Evolutionary conservation across 2,888 invertebrate genomes (phyloP), one percentile per base, ranked within the genome.

Genomic region (Oegoconia quadripuncta): DNA sequence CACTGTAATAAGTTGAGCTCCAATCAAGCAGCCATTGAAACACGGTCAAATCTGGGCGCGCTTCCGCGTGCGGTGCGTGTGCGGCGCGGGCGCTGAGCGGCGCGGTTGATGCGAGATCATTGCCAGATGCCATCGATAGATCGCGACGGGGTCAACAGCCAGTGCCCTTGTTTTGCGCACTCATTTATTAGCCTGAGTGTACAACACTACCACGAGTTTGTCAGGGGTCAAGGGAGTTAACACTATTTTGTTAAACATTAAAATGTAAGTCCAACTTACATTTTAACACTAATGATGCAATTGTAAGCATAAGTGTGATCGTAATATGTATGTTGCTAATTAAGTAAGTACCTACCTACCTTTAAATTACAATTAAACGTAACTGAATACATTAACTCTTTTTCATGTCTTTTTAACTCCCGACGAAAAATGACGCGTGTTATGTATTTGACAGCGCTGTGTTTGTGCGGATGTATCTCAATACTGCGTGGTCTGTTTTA

Each of bases 81-180:
- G 44, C 46, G 43, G 63, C 69, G 70, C 65, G 60, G 56, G 66
- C 71, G 74, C 65, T 74, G 77, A 71, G 66, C 66, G n/a, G n/a
- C n/a, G n/a, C n/a, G n/a, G n/a, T n/a, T n/a, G 64, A 59, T 57
- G 69, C 64, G 70, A 72, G 84, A 83, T 83, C 78, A 83, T 82
- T 80, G 81, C 84, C 86, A 86, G 83, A 84, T 84, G 83, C 73
- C 71, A 13, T 58, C 72, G 69, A 80, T 81, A 79, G 82, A 82
- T 74, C 71, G 74, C 77, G 72, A 72, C 81, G 83, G 83, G 84
- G 84, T 84, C 84, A 84, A 84, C 79, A 86, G 81, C 83, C 83
- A 83, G 64, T 82, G 83, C 77, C 80, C 82, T 81, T 83, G 82
- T 84, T 83, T 83, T 75, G 78, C 77, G 75, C 74, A 80, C 75